These are phyloP conservation scores for Trogon melanurus DNA, from an alignment of 2,113 vertebrate species.

Conservation along the genomic window DNA sequence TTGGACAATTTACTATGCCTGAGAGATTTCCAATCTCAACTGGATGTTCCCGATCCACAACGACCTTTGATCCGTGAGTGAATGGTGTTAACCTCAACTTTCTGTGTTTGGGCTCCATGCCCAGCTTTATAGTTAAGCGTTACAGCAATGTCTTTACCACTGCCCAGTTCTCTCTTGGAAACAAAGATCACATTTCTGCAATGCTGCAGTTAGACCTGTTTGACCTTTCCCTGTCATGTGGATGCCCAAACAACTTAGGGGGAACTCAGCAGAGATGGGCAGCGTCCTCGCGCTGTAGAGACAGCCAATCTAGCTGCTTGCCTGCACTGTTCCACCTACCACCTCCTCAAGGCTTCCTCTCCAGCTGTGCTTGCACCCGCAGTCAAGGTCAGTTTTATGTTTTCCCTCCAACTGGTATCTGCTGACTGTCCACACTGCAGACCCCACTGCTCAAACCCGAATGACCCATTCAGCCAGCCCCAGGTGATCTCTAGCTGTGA, in stretches of 20 bases:
- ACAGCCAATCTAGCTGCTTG: neutral
- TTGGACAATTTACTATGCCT: neutral
- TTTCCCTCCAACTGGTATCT: neutral
- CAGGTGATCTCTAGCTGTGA: neutral
- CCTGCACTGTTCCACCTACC: neutral
- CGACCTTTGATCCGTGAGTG: constrained; percentile 31
- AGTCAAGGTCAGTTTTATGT: constrained; percentile 4
- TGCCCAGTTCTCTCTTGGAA: constrained; percentile 23
- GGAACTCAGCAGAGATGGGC: neutral
- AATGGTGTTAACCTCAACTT: constrained; percentile 33
- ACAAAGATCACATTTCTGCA: constrained; percentile 35
- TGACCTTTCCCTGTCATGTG: constrained; percentile 29
- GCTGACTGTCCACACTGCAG: neutral
- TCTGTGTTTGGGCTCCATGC: constrained; percentile 45
- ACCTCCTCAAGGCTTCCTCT: neutral
- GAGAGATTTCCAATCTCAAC: constrained; percentile 23
- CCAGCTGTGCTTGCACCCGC: neutral
- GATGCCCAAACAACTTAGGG: neutral
- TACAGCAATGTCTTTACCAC: neutral
- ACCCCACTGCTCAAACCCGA: neutral
- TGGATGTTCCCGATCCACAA: neutral
- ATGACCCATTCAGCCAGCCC: neutral
- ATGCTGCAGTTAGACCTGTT: constrained; percentile 39
- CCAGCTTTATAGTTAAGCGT: constrained; percentile 49
- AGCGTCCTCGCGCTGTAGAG: neutral